Percentiles rank a stretch among this genome's conserved stretches.
These are phyloP conservation scores for Gryllus bimaculatus DNA, from an alignment of 1,140 invertebrate genomes.

Conservation along the genomic window DNA sequence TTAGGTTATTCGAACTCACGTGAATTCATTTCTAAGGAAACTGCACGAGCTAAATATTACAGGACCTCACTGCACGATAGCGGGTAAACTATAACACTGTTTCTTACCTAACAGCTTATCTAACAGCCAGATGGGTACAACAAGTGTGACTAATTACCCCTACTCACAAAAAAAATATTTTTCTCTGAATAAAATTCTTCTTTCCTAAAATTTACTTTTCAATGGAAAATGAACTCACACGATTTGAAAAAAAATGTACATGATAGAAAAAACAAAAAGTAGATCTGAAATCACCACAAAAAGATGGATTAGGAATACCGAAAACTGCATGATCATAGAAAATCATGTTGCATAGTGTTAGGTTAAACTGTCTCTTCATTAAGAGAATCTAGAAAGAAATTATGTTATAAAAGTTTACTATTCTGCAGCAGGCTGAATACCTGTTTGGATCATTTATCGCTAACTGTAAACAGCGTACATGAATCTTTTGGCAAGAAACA, in stretches of 20 bases:
- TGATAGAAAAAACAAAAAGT: background rate
- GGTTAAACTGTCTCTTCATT: no score
- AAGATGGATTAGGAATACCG: background rate
- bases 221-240: background rate
- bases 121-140: background rate
- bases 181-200: background rate
- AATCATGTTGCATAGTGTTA: no score
- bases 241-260: background rate
- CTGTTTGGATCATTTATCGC: no score
- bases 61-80: background rate
- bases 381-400: no score
- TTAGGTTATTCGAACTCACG: slow-evolving; percentile 6
- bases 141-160: background rate
- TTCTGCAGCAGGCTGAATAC: no score
- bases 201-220: background rate
- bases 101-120: background rate
- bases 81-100: background rate
- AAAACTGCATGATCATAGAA: background rate
- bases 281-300: background rate
- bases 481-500: no score
- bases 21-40: background rate
- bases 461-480: no score
- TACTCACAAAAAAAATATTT: background rate
- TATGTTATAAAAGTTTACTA: no score
- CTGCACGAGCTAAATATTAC: background rate